Conservation (phyloP, 1,140 invertebrate species). For the Yoshiicerus persimilis region DNA sequence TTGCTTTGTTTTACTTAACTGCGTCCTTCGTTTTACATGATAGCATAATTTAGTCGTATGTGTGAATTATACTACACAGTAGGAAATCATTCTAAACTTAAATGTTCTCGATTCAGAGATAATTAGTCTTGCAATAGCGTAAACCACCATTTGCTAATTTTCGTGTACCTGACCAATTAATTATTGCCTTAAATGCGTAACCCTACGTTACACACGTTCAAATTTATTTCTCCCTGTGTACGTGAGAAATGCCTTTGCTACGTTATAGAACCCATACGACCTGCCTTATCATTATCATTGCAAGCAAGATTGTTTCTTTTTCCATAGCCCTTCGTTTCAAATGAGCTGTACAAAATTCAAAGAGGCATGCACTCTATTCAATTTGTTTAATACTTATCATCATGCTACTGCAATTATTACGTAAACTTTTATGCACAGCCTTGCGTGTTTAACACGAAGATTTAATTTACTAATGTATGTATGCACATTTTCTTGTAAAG, state of each 20-base stretch:
- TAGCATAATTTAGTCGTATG: neutral
- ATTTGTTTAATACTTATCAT: neutral
- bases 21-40: neutral
- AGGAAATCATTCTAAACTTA: neutral
- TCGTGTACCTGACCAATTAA: neutral
- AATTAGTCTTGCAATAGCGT: neutral
- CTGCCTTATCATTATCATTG: neutral
- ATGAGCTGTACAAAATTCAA: neutral
- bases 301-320: neutral
- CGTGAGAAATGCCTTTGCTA: neutral
- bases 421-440: neutral
- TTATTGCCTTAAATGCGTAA: neutral
- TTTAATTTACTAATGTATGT: neutral
- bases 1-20: neutral
- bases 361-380: neutral
- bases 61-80: neutral
- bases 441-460: neutral
- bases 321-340: too few relatives aligned
- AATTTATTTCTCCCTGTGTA: neutral
- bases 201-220: neutral
- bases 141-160: neutral
- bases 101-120: neutral
- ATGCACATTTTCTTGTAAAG: neutral
- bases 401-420: neutral
- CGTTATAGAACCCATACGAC: neutral